These are phyloP conservation scores for Eumerus sabulonum DNA, from an alignment of 2,888 invertebrate genomes.

Conservation along the genomic window DNA sequence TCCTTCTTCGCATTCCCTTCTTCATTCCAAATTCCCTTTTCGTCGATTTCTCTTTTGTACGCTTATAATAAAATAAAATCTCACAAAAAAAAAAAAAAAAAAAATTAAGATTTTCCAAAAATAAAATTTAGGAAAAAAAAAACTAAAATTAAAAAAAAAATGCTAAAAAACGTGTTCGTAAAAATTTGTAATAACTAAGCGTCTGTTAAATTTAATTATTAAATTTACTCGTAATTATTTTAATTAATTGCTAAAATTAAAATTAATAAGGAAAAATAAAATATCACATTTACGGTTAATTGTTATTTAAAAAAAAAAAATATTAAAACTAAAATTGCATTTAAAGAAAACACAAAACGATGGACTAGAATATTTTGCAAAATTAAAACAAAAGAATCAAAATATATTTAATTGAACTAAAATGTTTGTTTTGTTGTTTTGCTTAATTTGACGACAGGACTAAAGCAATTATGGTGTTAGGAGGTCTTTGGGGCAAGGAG, in stretches of 20 bases:
- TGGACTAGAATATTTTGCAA: conserved; percentile 68
- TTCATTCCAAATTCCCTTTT: conserved; percentile 27
- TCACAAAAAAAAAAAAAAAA: conserved; percentile 18
- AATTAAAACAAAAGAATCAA: conserved; percentile 45
- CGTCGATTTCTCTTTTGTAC: conserved; percentile 55
- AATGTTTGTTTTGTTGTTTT: no score
- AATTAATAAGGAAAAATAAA: conserved; percentile 56
- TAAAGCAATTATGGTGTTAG: background rate
- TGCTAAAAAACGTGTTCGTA: conserved; percentile 10
- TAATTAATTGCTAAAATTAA: conserved; percentile 60
- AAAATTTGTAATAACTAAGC: conserved; percentile 11
- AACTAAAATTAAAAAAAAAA: conserved; percentile 30
- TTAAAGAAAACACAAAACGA: conserved; percentile 54
- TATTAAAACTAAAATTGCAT: conserved; percentile 24
- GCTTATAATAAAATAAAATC: conserved; percentile 39
- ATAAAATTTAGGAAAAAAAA: conserved; percentile 16
- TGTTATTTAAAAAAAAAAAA: conserved; percentile 49
- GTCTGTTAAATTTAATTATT: conserved; percentile 33
- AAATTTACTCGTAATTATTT: conserved; percentile 26
- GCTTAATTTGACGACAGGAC: background rate
- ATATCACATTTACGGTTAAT: conserved; percentile 68
- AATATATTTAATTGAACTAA: conserved; percentile 1
- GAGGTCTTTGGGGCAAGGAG: background rate
- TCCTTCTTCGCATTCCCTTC: conserved; percentile 14
- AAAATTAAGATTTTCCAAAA: conserved; percentile 12